phyloP scores from a whole-genome alignment of 1,140 invertebrate species.

The Geopemphigus sp. region DNA sequence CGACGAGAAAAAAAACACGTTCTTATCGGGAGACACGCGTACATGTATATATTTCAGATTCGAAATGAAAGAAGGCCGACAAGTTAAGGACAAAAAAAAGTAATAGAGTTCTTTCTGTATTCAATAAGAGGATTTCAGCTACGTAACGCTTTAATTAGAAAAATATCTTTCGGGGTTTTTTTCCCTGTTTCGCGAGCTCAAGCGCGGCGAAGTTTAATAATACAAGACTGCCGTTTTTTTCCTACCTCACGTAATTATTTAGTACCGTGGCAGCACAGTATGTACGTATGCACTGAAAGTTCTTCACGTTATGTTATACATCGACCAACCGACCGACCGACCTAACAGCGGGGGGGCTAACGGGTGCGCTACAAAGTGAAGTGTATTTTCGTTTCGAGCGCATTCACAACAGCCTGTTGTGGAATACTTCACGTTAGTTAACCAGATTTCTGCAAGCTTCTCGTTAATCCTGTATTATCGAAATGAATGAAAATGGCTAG shows the following conservation, averaged over 20 bases:
- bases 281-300: conserved; percentile 3
- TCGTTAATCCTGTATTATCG: conserved; percentile 37
- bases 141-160: conserved; percentile 20
- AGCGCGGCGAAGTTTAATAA: too few relatives aligned
- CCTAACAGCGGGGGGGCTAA: too few relatives aligned
- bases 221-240: not conserved
- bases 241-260: not conserved
- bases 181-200: not conserved
- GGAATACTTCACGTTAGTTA: conserved; percentile 25
- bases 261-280: not conserved
- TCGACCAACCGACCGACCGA: too few relatives aligned
- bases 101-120: too few relatives aligned
- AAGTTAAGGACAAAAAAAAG: too few relatives aligned
- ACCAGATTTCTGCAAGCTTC: conserved; percentile 18
- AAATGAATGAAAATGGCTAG: conserved; percentile 29
- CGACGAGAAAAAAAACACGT: not conserved
- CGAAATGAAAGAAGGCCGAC: conserved; percentile 9
- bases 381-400: conserved; percentile 36
- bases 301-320: too few relatives aligned
- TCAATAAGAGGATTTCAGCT: too few relatives aligned
- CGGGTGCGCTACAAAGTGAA: too few relatives aligned
- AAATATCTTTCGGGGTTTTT: conserved; percentile 5
- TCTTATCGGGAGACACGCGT: not conserved
- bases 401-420: conserved; percentile 5
- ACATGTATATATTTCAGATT: too few relatives aligned